Percentiles rank a stretch among this genome's conserved stretches.
Evolutionary conservation across 2,888 invertebrate genomes (phyloP).

Genomic region (Meghimatium bilineatum): DNA sequence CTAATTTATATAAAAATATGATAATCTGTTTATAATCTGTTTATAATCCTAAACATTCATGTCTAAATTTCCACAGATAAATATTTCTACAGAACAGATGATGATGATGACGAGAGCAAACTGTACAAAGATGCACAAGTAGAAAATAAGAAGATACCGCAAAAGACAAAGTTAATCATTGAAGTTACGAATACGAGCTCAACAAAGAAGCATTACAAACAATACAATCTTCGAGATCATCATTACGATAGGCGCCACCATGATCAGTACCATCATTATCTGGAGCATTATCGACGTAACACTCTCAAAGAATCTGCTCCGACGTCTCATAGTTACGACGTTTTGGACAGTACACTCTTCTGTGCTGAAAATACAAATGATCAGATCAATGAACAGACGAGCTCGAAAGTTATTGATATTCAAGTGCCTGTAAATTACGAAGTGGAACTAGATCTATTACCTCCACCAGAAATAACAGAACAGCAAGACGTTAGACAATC

Average conservation of each 20-base stretch:
- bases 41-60: no score
- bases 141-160: background rate
- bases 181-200: background rate
- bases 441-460: constrained; percentile 41
- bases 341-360: background rate
- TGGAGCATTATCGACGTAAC: background rate
- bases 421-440: no score
- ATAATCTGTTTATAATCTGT: no score
- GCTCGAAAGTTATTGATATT: no score
- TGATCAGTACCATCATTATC: constrained; percentile 14
- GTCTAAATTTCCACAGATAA: constrained; percentile 15
- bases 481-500: no score
- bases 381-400: background rate
- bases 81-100: background rate
- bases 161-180: background rate
- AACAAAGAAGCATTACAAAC: background rate
- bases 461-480: constrained; percentile 59
- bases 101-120: background rate
- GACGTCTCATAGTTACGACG: background rate
- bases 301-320: background rate
- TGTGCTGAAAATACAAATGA: no score
- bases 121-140: background rate
- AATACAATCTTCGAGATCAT: background rate
- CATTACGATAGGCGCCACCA: background rate
- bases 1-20: no score